Evolutionary conservation across 2,113 vertebrate genomes (phyloP), one percentile per base, ranked within the genome.

Genomic region (Tragelaphus strepsiceros): DNA sequence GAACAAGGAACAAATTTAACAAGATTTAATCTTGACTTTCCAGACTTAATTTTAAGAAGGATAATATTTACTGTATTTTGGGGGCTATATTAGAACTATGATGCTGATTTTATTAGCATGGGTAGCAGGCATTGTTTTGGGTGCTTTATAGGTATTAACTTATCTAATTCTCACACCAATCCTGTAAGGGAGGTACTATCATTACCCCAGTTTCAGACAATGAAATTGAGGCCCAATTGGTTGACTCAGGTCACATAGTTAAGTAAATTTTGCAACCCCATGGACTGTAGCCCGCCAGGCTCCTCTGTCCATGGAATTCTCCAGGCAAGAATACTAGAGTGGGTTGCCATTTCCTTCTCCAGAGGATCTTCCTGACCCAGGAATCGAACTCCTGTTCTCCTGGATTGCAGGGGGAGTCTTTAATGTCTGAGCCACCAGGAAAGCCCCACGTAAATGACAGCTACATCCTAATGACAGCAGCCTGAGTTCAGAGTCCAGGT

Each of bases 21-120:
- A 91, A 80, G n/a, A 97, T 91, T 89, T 80, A 43, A 3, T 93
- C 97, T 91, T 96, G 77, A 85, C 82, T 93, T 93, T 46, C 32
- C 2, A 77, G 62, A 21, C 56, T 89, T 74, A 21, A 43, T 96
- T 94, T 96, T 91, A 61, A 90, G 87, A 95, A 92, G 12, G 28
- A 82, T 91, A 39, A 16, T 83, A 53, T 62, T 92, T 80, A 61
- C 54, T 95, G 30, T 94, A 90, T 88, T 80, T 80, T 0, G 10
- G 22, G 39, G 49, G 5, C 71, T 92, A 21, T 84, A 35, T 62
- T 88, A 95, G 71, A 86, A 77, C 5, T 85, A 11, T 43, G 35
- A 13, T 80, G 61, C 19, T 93, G 64, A 74, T 96, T 84, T 96
- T 95, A 87, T 95, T 91, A 89, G 35, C 32, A 81, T 22, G 49